Evolutionary conservation across 35 echinoderm and acorn worm species (phyloP), one percentile per base, ranked within the genome.

Genomic region (Heliocidaris erythrogramma): DNA sequence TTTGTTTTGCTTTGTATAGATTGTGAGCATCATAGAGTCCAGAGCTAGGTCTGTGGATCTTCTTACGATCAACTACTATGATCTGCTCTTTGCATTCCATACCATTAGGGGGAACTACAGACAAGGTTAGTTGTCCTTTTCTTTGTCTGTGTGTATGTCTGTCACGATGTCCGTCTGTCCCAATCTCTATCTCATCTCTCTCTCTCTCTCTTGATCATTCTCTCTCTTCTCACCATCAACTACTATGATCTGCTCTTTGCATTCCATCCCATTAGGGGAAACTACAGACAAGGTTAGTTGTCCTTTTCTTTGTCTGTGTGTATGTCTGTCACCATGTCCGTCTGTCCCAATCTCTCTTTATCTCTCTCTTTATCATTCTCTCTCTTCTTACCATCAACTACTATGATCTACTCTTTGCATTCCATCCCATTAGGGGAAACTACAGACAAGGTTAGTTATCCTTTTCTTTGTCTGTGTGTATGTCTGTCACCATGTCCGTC

Each of bases 401-500:
- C 92, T 99, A 99, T 94, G 97, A 97, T 85, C 84, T 99, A n/a
- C 94, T 99, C 48, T 99, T 97, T 94, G 95, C 97, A 21, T 99
- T 99, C 91, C 98, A 99, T 49, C 96, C 95, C 14, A 95, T 95
- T 16, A 95, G 97, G 65, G 98, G 98, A 32, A 99, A 99, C 94
- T 97, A 99, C 88, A 92, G 98, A 47, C 96, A 99, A 97, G 98
- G 98, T 99, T 50, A 49, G 52, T 30, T 30, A 92, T 32, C 49
- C 24, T n/a, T 49, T 50, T 92, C 48, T 52, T 14, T 56, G 10
- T 30, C 50, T 92, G 12, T 91, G 2, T 91, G 31, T 91, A 1
- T 48, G 30, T 32, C 18, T 47, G 5, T 32, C 88, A 8, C 24
- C 88, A 5, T 90, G n/a, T n/a, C n/a, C n/a, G n/a, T n/a, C n/a